Evolutionary conservation across 2,113 vertebrate genomes (phyloP).

Genomic region (Cranoglanis bouderius): DNA sequence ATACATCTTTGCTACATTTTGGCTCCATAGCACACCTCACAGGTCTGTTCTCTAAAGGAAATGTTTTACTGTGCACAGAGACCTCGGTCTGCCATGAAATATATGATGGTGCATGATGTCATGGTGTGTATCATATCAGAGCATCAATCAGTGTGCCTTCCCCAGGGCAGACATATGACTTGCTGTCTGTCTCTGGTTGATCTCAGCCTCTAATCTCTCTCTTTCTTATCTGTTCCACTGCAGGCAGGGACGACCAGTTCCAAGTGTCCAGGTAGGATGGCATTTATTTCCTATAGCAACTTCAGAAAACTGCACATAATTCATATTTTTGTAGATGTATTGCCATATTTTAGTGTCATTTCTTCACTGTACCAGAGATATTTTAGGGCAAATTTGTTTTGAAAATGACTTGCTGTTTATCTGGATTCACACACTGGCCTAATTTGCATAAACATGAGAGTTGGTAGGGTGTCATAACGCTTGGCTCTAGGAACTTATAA

Average conservation of each 20-base stretch:
- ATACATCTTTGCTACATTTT: background rate
- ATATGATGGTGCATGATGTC: slow-evolving; percentile 45
- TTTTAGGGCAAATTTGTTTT: background rate
- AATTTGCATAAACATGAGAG: background rate
- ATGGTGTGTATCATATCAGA: slow-evolving; percentile 31
- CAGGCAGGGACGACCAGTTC: slow-evolving; percentile 39
- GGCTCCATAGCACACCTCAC: background rate
- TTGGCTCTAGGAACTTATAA: slow-evolving; percentile 13
- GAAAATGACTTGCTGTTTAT: slow-evolving; percentile 6
- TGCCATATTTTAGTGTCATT: background rate
- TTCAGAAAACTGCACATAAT: background rate
- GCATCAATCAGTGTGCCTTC: background rate
- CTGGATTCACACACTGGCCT: background rate
- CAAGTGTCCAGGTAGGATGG: slow-evolving; percentile 39
- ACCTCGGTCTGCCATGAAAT: background rate
- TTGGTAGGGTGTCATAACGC: background rate
- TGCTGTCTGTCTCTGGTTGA: background rate
- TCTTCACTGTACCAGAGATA: background rate
- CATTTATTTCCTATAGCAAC: background rate
- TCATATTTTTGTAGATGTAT: background rate
- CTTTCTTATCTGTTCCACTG: slow-evolving; percentile 25
- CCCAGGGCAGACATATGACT: background rate
- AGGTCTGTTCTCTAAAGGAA: background rate
- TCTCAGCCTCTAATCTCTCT: slow-evolving; percentile 8
- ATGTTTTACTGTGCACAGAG: background rate